These are phyloP conservation scores for Aptenodytes forsteri DNA, from an alignment of 2,113 vertebrate genomes.

Conservation along the genomic window DNA sequence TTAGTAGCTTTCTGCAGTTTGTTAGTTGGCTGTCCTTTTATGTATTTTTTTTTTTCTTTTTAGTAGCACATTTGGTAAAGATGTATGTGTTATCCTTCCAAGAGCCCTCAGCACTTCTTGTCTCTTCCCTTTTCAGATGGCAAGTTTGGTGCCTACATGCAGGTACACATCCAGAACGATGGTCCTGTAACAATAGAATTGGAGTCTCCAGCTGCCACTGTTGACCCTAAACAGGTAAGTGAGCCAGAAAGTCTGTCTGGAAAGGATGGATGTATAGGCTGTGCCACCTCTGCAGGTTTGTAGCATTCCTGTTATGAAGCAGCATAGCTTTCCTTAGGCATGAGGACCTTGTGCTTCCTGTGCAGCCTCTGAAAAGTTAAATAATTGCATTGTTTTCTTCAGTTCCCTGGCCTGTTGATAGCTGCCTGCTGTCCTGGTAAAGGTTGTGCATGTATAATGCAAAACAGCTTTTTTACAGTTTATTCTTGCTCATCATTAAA, in stretches of 20 bases:
- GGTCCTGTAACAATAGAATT: constrained; percentile 94
- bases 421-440: not conserved
- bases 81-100: not conserved
- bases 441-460: not conserved
- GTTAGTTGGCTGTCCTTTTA: not conserved
- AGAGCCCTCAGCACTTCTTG: not conserved
- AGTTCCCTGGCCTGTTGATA: not conserved
- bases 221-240: constrained; percentile 89
- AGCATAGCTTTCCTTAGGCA: not conserved
- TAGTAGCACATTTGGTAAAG: not conserved
- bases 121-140: constrained; percentile 80
- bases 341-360: not conserved
- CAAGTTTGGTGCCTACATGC: constrained; percentile 93
- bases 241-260: not conserved
- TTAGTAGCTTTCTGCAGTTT: not conserved
- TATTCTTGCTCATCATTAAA: not conserved
- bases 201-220: constrained; percentile 81
- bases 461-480: not conserved
- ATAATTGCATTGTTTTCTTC: not conserved
- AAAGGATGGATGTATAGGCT: not conserved
- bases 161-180: constrained; percentile 95
- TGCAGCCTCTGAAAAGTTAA: not conserved
- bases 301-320: not conserved
- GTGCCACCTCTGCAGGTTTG: not conserved
- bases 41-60: not conserved